Evolutionary conservation across 2,113 vertebrate genomes (phyloP), one percentile per base, ranked within the genome.

Genomic region (Proterorhinus semilunaris): DNA sequence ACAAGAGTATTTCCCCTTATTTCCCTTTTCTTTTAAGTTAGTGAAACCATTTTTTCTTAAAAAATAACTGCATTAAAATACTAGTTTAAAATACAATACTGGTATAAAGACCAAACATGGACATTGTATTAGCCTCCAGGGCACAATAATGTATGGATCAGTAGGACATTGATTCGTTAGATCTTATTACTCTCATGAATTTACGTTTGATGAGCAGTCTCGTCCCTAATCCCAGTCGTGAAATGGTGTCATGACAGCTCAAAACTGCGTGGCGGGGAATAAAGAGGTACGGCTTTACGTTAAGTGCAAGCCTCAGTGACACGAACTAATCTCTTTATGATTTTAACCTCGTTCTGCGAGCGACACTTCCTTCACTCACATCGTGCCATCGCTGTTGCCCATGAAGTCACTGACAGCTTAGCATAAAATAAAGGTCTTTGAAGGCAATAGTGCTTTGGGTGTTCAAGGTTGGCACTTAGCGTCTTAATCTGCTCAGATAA

Each of bases 401-500:
- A 83, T 75, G 72, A 45, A 81, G 76, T 87, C 79, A 83, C 80
- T 57, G 69, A 66, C 65, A 70, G 81, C 83, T 90, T 89, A 82
- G 71, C 71, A 59, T 66, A 54, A 57, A 83, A 58, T 42, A 58
- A 58, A 80, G 65, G 64, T 59, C 82, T 87, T 88, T 83, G 75
- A 73, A 78, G 71, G 81, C 84, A 80, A 69, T 51, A 62, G 79
- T 74, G 65, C 83, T 86, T 86, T 72, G 71, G 74, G 76, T 78
- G 80, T 71, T 70, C 80, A 81, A 79, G 79, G 82, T 83, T 87
- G 83, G 67, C 79, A 83, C 88, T 88, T 87, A 87, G 77, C 66
- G 65, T 87, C 81, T 86, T 89, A 90, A 89, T 90, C 89, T 86
- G 70, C 62, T 9, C 52, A 81, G 85, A 80, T 86, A 78, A 87